Evolutionary conservation across 2,888 invertebrate species (phyloP).

Genomic region (Mesorhabditis spiculigera): DNA sequence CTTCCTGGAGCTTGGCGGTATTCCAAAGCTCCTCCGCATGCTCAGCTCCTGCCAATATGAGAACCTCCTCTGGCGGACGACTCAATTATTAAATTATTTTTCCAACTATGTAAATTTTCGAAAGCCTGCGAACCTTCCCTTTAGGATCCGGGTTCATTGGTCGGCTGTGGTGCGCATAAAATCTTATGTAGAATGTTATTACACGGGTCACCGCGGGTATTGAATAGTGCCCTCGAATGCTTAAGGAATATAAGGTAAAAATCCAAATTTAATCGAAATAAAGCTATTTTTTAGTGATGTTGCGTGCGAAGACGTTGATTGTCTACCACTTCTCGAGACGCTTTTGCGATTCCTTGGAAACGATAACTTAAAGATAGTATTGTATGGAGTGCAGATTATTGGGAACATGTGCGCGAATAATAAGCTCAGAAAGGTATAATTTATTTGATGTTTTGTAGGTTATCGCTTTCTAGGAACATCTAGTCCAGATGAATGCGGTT

Average conservation of each 20-base stretch:
- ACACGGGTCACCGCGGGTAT: slow-evolving; percentile 38
- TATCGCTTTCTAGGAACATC: slow-evolving; percentile 27
- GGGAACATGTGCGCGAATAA: slow-evolving; percentile 50
- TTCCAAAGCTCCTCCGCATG: slow-evolving; percentile 29
- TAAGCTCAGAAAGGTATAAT: slow-evolving; percentile 32
- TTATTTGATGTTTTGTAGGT: background rate
- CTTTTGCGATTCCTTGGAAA: background rate
- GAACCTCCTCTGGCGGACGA: slow-evolving; percentile 39
- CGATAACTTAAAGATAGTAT: slow-evolving; percentile 20
- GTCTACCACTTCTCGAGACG: slow-evolving; percentile 6
- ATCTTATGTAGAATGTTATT: slow-evolving; percentile 19
- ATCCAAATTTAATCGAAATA: background rate
- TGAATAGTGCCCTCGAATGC: slow-evolving; percentile 36
- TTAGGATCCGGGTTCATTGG: slow-evolving; percentile 26
- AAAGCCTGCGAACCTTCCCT: slow-evolving; percentile 3
- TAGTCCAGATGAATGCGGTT: slow-evolving; percentile 31
- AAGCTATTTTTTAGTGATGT: slow-evolving; percentile 18
- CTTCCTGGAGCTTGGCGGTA: slow-evolving; percentile 27
- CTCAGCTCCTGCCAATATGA: slow-evolving; percentile 37
- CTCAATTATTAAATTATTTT: slow-evolving; percentile 36
- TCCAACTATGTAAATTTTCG: slow-evolving; percentile 36
- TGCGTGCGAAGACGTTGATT: slow-evolving; percentile 10
- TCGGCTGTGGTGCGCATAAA: slow-evolving; percentile 21
- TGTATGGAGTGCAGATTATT: slow-evolving; percentile 39
- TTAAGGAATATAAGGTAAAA: slow-evolving; percentile 32